Evolutionary conservation across 1,140 invertebrate species (phyloP), one percentile per base, ranked within the genome.

Genomic region (Drosophila lowei): DNA sequence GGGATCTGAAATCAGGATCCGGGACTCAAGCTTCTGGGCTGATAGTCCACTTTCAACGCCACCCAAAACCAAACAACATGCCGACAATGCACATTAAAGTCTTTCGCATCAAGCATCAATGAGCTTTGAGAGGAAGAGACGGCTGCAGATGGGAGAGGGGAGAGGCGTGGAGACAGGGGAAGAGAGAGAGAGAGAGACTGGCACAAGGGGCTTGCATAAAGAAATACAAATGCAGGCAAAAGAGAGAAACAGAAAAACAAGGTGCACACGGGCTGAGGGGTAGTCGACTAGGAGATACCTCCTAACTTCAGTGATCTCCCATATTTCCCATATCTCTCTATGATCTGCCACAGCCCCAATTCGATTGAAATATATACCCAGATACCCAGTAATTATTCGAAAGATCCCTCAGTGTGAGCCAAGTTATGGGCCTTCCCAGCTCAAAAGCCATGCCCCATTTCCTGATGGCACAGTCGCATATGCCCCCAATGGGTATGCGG

Each of bases 41-140:
- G 79, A 75, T 79, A 61, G 58, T 58, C 75, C 62, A 52, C 79
- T 79, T 63, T 79, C 65, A 54, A 54, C 71, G 70, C 61, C 28
- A 25, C 28, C 34, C 64, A 72, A 78, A 71, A 71, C 67, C 71
- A 67, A 78, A 57, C 53, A 53, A 73, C 56, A 76, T 56, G 63
- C 79, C 65, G 65, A 67, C 57, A 65, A 79, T 72, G 65, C 76
- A 78, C 73, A 84, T 84, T 85, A 84, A 84, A 84, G 79, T 79
- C 66, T 44, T 54, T 57, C 25, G 38, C 55, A 38, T 38, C 34
- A 38, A 34, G 30, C 52, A 23, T 42, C 52, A 52, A 28, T 50
- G 61, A 72, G 57, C 34, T 38, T 13, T 38, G 34, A 13, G 34
- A 38, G 34, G 34, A 13, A 38, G 43, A 62, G 61, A 50, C 47